Base-by-base conservation (phyloP, 2,888 invertebrate genomes). In the Morpho achilles region DNA sequence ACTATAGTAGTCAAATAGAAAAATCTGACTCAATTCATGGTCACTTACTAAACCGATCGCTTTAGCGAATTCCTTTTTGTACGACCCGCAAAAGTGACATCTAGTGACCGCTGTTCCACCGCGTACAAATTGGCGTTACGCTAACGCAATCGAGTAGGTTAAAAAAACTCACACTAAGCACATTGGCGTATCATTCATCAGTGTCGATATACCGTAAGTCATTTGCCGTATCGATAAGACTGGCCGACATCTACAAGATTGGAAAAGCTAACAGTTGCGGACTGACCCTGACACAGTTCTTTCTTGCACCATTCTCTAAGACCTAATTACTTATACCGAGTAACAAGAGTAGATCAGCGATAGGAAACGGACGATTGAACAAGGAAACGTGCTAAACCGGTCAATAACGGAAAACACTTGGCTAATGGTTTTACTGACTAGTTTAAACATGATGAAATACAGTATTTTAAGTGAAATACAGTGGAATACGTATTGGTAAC, bases 271-370 rank as follows among this genome's bases (percentile, higher is more conserved):
- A 61, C 62, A 60, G 61, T 64, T 55, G 59, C 56, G 53, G 61
- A 60, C 69, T 74, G 82, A 75, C 82, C 83, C 81, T 82, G 83
- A 80, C 86, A 82, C 74, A 77, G 70, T 83, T 84, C 72, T 77
- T 78, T 77, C 73, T 77, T 69, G 72, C 74, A 76, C 76, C 76
- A 75, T 76, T 84, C 75, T 84, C 75, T 75, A 66, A 75, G 76
- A 79, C 74, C 80, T 80, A 81, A 82, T 82, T 83, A 79, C 67
- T 61, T 69, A 63, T 66, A 68, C 60, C 63, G 69, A 60, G 63
- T 68, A 63, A 61, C 49, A 59, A 72, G 68, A 76, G 73, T 73
- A 77, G 78, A 81, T 80, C 75, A 63, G 61, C 65, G 77, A 79
- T 83, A 82, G 80, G 79, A 82, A 81, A 58, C 63, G 69, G 71